A percentile compares a stretch with the other conserved stretches of the same genome.
Evolutionary conservation across 2,888 invertebrate genomes (phyloP).

Genomic region (Drosophila mettleri): DNA sequence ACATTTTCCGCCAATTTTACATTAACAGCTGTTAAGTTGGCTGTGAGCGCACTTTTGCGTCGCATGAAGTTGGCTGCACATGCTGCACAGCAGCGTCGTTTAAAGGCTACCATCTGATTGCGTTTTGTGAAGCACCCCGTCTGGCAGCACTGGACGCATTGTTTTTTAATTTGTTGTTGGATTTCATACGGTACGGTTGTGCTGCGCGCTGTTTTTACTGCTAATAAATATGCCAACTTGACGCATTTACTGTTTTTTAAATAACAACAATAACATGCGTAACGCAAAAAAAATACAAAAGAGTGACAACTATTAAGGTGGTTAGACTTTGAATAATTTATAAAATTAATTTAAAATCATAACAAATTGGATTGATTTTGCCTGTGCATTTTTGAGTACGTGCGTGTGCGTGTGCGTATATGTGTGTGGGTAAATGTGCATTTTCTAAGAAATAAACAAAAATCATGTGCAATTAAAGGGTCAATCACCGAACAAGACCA

Average conservation of each 20-base stretch:
- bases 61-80: constrained; percentile 32
- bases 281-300: constrained; percentile 8
- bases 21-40: constrained; percentile 28
- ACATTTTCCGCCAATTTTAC: constrained; percentile 13
- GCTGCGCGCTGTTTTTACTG: constrained; percentile 31
- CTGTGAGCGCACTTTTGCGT: constrained; percentile 22
- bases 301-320: constrained; percentile 6
- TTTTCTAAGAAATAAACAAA: constrained; percentile 43
- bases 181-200: constrained; percentile 54
- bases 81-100: neutral
- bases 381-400: constrained; percentile 5
- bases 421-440: constrained; percentile 27
- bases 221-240: constrained; percentile 49
- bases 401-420: constrained; percentile 7
- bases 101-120: constrained; percentile 25
- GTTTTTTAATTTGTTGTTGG: constrained; percentile 59
- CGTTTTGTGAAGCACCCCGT: neutral
- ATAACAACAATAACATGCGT: constrained; percentile 11
- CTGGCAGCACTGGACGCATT: constrained; percentile 35
- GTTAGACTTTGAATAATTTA: constrained; percentile 14
- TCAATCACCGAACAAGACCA: constrained; percentile 59
- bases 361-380: constrained; percentile 41
- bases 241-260: constrained; percentile 48
- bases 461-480: constrained; percentile 66
- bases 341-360: constrained; percentile 19